Conservation (phyloP, 2,888 invertebrate species). For the Chelonus formosanus region DNA sequence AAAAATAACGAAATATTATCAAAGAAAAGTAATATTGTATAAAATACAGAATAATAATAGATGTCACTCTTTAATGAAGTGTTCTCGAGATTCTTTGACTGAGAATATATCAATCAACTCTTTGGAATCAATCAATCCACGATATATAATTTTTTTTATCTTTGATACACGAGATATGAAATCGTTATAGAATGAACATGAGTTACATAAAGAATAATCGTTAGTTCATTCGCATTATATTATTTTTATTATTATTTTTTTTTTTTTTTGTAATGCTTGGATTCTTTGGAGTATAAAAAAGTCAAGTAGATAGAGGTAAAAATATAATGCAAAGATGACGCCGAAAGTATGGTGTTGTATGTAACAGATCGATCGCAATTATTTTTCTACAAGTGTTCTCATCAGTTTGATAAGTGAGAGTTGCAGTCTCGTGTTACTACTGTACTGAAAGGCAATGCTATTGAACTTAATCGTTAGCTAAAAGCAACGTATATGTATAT, state of each 20-base stretch:
- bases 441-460: neutral
- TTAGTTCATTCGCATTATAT: neutral
- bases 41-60: conserved; percentile 25
- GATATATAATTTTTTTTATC: conserved; percentile 23
- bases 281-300: no score
- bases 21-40: neutral
- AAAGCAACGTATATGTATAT: no score
- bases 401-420: conserved; percentile 1
- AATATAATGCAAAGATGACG: conserved; percentile 26
- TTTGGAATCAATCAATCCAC: conserved; percentile 31
- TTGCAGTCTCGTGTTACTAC: conserved; percentile 12
- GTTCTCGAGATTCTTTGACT: conserved; percentile 16
- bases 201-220: conserved; percentile 12
- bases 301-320: neutral
- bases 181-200: neutral
- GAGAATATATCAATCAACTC: conserved; percentile 3
- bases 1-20: neutral
- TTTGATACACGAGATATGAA: conserved; percentile 18
- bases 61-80: neutral
- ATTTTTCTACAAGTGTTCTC: conserved; percentile 23
- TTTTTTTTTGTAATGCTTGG: no score
- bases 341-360: conserved; percentile 20
- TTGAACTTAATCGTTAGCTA: no score
- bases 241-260: no score
- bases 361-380: conserved; percentile 31